Base-by-base conservation (phyloP, 2,888 invertebrate species). In the Watsonalla binaria region DNA sequence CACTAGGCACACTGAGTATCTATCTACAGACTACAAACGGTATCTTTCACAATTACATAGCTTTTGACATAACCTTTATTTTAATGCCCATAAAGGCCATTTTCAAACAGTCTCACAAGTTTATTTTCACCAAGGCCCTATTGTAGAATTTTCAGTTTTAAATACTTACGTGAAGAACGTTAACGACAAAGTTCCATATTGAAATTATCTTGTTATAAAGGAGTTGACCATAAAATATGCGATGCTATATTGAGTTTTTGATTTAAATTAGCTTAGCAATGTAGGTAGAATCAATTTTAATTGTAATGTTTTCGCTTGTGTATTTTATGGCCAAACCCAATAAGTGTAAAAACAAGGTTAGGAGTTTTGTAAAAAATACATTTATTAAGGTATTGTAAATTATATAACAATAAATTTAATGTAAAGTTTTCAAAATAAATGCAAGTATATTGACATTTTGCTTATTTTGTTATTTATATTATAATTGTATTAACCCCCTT, bases 351-450 rank as follows among this genome's bases (percentile, higher is more conserved):
- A 48, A 51, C 60, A 59, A 56, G 57, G 57, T 54, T 64, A 68
- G 62, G 57, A 49, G 58, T 65, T 66, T 24, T 66, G 64, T 70
- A 66, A 62, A 62, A 70, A 65, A 59, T 59, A 61, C 61, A 68
- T 65, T 61, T 63, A 59, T 37, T 65, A 63, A 65, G 61, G 53
- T 60, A 63, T 65, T 70, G 67, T 66, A 66, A 64, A 70, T 70
- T 60, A 62, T 65, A 58, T 68, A 65, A 66, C 61, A 65, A 67
- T 60, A 68, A 66, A 72, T 64, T 70, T 61, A 72, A 64, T 70
- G 70, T 69, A 70, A 74, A 72, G 63, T 61, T 69, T 70, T 74
- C 60, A 68, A 66, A 75, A 70, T 70, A 70, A 71, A 71, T 62
- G 61, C 65, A 62, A 63, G 62, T 62, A 65, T 66, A 71, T 55